Evolutionary conservation across 2,797 vertebrate species (phyloP).

Genomic region (Hydrophis major): DNA sequence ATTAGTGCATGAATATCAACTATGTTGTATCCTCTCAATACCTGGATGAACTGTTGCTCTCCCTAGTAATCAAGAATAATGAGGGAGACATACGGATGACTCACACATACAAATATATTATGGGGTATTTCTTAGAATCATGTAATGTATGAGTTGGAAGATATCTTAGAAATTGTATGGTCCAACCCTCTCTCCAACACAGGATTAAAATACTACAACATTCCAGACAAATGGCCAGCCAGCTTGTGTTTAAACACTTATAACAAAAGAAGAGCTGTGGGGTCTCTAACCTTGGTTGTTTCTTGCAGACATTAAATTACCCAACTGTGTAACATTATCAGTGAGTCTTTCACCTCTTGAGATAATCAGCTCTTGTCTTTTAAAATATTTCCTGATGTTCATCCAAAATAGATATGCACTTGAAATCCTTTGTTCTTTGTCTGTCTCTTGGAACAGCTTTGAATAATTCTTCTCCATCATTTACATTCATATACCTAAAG

Average conservation of each 20-base stretch:
- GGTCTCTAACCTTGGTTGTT: not conserved
- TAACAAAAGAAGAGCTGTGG: not conserved
- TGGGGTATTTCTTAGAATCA: not conserved
- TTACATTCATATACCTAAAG: not conserved
- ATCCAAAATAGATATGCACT: not conserved
- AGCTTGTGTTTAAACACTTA: not conserved
- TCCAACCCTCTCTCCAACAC: not conserved
- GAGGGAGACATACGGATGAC: not conserved
- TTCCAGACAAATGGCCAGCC: not conserved
- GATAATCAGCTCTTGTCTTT: not conserved
- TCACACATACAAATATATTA: not conserved
- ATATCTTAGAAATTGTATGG: not conserved
- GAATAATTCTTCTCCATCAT: not conserved
- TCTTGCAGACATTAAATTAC: not conserved
- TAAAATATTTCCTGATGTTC: not conserved
- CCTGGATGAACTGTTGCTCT: not conserved
- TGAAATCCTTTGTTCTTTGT: not conserved
- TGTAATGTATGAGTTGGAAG: not conserved
- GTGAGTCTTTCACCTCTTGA: not conserved
- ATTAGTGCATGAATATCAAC: not conserved
- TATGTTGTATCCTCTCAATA: not conserved
- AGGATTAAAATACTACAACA: not conserved
- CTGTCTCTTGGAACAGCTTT: not conserved
- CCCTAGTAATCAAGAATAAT: not conserved
- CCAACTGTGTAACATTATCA: not conserved